Evolutionary conservation across 2,888 invertebrate species (phyloP).

Genomic region (Xestia sexstrigata): DNA sequence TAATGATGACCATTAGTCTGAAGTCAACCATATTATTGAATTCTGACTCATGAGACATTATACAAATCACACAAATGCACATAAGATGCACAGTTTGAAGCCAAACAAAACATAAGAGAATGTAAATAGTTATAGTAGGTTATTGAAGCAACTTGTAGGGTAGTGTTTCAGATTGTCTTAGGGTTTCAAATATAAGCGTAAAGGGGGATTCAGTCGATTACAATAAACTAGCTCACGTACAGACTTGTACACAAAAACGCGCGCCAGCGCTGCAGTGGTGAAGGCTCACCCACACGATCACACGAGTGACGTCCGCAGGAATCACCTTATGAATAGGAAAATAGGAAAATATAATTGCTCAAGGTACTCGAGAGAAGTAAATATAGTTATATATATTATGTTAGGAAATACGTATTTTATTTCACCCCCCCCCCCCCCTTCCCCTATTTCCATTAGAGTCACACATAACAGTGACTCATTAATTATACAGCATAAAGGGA

Average conservation of each 20-base stretch:
- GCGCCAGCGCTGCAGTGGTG: neutral
- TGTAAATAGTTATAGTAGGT: conserved; percentile 15
- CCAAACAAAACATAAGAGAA: conserved; percentile 24
- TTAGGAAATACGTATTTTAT: conserved; percentile 14
- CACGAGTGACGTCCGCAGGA: neutral
- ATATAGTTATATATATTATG: conserved; percentile 11
- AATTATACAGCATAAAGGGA: neutral
- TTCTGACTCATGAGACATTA: neutral
- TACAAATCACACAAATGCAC: neutral
- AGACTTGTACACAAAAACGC: neutral
- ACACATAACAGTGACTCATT: neutral
- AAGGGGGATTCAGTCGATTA: neutral
- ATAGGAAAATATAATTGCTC: neutral
- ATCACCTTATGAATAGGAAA: neutral
- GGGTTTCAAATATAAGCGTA: neutral
- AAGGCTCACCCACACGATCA: neutral
- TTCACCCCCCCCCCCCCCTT: neutral
- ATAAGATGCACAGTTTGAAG: conserved; percentile 2
- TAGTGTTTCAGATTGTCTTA: neutral
- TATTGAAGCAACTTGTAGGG: conserved; percentile 5
- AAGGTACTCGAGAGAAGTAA: neutral
- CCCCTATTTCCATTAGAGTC: neutral
- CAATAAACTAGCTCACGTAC: neutral
- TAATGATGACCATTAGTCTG: neutral
- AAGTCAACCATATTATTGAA: neutral